These are phyloP conservation scores for Dioctria linearis DNA, from an alignment of 2,888 invertebrate species.

Conservation along the genomic window DNA sequence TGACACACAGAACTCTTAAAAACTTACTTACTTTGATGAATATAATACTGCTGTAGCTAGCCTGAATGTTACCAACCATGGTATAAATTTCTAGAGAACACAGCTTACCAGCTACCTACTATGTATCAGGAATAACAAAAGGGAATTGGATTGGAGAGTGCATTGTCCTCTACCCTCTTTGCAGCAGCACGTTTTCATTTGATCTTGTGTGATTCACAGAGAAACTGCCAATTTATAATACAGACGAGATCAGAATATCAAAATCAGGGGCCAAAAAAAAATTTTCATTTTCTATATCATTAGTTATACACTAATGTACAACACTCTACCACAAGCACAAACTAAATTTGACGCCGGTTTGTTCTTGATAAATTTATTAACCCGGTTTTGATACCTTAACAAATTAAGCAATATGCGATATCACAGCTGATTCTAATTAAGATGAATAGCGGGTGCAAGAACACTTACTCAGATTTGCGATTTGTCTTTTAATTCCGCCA, in stretches of 20 bases:
- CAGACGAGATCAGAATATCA: slow-evolving; percentile 25
- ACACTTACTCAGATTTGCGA: slow-evolving; percentile 22
- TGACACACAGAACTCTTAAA: neutral
- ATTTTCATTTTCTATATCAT: neutral
- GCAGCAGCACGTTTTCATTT: neutral
- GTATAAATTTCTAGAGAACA: too few species aligned
- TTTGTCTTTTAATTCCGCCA: neutral
- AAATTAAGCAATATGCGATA: slow-evolving; percentile 3
- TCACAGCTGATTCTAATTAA: neutral
- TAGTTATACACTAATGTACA: neutral
- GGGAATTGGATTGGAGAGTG: neutral
- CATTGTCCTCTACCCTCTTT: slow-evolving; percentile 38
- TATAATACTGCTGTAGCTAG: too few species aligned
- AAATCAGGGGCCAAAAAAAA: slow-evolving; percentile 27
- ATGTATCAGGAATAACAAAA: too few species aligned
- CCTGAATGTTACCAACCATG: too few species aligned
- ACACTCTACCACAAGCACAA: slow-evolving; percentile 20
- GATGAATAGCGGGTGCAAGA: neutral
- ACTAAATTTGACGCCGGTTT: slow-evolving; percentile 20
- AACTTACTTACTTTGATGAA: too few species aligned
- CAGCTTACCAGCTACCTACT: too few species aligned
- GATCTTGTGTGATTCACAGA: neutral
- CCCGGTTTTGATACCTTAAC: neutral
- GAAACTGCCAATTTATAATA: neutral
- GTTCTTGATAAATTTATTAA: too few species aligned